phyloP scores from a whole-genome alignment of 2,797 vertebrate species.

The Cottoperca gobio region DNA sequence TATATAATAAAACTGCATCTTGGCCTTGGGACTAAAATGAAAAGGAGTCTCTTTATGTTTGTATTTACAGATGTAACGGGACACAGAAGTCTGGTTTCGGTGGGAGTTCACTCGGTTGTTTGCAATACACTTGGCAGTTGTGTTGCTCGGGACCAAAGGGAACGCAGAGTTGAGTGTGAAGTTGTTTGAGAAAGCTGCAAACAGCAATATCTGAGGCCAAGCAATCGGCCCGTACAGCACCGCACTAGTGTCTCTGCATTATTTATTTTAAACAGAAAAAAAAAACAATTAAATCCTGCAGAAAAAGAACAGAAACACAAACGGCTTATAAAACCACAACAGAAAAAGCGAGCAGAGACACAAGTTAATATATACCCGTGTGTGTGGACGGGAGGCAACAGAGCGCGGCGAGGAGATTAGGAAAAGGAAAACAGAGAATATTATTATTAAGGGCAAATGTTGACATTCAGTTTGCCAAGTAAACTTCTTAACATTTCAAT shows the following conservation, averaged over 20 bases:
- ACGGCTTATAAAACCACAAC: background rate
- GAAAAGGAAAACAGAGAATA: background rate
- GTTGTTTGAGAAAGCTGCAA: too few species aligned
- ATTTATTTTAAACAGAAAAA: constrained; percentile 11
- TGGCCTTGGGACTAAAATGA: too few species aligned
- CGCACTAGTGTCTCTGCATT: background rate
- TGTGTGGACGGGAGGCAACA: background rate
- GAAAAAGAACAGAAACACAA: background rate
- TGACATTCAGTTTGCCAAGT: background rate
- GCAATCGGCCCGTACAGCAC: too few species aligned
- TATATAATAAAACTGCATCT: background rate
- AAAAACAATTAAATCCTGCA: background rate
- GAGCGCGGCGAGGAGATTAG: constrained; percentile 2
- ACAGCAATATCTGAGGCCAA: too few species aligned
- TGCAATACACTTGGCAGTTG: too few species aligned
- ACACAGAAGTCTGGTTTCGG: too few species aligned
- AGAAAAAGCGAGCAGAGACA: background rate
- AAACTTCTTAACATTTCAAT: background rate
- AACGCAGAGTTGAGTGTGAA: too few species aligned
- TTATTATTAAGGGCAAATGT: background rate
- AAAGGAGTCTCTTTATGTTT: too few species aligned
- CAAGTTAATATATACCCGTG: background rate
- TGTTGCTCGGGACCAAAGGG: too few species aligned
- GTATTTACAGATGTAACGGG: too few species aligned
- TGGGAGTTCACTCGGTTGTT: too few species aligned